Evolutionary conservation across 2,888 invertebrate species (phyloP).

Genomic region (Iphiclides podalirius): DNA sequence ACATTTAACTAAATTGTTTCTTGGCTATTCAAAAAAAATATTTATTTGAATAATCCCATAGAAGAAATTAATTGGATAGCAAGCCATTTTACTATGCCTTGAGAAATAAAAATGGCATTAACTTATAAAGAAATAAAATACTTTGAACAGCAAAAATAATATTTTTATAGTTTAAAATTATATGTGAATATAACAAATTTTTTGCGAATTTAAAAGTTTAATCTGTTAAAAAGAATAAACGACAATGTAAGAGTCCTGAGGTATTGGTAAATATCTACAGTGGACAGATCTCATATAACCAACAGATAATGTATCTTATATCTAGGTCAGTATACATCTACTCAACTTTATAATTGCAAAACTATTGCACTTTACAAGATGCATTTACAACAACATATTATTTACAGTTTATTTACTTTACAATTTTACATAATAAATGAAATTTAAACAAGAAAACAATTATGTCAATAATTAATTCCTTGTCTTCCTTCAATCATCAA

Average conservation of each 20-base stretch:
- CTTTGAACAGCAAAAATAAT: constrained; percentile 17
- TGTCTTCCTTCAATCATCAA: no score
- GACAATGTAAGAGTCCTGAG: constrained; percentile 23
- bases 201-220: neutral
- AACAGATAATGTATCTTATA: constrained; percentile 58
- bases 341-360: constrained; percentile 75
- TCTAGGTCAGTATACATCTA: constrained; percentile 68
- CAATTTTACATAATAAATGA: constrained; percentile 25
- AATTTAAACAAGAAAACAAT: constrained; percentile 5
- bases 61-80: no score
- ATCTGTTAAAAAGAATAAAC: constrained; percentile 18
- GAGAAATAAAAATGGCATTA: constrained; percentile 10
- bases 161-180: constrained; percentile 6
- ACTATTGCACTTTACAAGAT: constrained; percentile 78
- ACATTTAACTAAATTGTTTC: no score
- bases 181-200: constrained; percentile 27
- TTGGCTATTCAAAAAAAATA: no score
- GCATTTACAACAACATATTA: constrained; percentile 74
- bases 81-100: no score
- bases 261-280: constrained; percentile 55
- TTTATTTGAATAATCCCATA: no score
- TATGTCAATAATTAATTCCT: no score
- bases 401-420: constrained; percentile 69
- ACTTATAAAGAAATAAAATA: neutral
- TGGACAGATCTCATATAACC: constrained; percentile 65